A percentile compares a stretch with the other conserved stretches of the same genome.
phyloP scores from a whole-genome alignment of 2,797 vertebrate genomes.

The Scolopax rusticola region DNA sequence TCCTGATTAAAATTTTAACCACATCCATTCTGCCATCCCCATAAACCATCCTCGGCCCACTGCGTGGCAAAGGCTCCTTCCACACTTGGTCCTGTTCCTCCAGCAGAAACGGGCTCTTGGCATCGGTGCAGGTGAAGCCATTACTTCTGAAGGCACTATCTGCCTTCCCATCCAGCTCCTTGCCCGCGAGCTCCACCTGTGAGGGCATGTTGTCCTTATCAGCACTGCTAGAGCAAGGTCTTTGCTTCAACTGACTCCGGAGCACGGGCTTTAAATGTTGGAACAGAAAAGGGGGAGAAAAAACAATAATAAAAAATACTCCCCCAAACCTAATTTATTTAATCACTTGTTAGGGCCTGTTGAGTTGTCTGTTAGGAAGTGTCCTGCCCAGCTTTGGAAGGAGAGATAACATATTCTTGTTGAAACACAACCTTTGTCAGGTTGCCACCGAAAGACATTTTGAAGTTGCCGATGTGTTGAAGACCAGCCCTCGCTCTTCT shows the following conservation, averaged over 20 bases:
- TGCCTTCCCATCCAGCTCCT: slow-evolving; percentile 15
- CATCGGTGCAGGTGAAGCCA: not conserved
- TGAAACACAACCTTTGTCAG: slow-evolving; percentile 69
- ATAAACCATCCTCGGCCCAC: slow-evolving; percentile 67
- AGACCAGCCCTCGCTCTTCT: not conserved
- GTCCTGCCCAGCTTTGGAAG: slow-evolving; percentile 63
- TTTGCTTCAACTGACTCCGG: not conserved
- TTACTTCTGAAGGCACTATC: not conserved
- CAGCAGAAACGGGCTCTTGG: slow-evolving; percentile 3
- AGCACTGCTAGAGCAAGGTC: slow-evolving; percentile 4
- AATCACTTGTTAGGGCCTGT: slow-evolving; percentile 68
- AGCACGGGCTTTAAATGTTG: not conserved
- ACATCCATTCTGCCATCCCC: slow-evolving; percentile 72
- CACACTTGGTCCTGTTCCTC: not conserved
- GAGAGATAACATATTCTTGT: slow-evolving; percentile 53
- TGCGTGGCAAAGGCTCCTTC: slow-evolving; percentile 54
- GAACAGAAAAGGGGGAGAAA: not conserved
- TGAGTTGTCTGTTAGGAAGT: slow-evolving; percentile 60
- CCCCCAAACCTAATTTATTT: slow-evolving; percentile 30
- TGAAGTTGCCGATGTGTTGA: slow-evolving; percentile 25
- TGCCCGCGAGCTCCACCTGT: slow-evolving; percentile 24
- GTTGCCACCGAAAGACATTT: slow-evolving; percentile 46
- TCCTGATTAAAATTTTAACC: slow-evolving; percentile 85
- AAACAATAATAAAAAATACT: not conserved
- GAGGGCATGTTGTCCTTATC: slow-evolving; percentile 35